A percentile compares a stretch with the other conserved stretches of the same genome.
Conservation (phyloP, 2,797 vertebrate genomes). For the Echiichthys vipera region DNA sequence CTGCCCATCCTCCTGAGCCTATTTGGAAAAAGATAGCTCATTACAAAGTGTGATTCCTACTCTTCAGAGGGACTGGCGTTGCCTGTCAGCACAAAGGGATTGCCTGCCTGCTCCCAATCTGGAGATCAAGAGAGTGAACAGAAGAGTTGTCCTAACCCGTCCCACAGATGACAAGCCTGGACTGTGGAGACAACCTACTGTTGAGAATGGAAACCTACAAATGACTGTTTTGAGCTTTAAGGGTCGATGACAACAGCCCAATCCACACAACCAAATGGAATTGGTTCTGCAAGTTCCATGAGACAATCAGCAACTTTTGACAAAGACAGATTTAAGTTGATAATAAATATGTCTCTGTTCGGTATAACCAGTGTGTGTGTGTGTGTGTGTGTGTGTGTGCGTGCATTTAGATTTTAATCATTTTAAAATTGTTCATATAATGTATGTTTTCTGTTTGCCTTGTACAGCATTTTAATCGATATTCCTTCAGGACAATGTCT, state of each 20-base stretch:
- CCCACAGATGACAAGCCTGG: constrained; percentile 23
- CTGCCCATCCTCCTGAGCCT: constrained; percentile 31
- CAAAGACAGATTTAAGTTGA: neutral
- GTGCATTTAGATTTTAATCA: no score
- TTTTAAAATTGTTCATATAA: no score
- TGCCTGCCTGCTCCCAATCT: constrained; percentile 64
- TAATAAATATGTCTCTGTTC: no score
- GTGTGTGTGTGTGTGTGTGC: no score
- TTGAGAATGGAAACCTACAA: constrained; percentile 8
- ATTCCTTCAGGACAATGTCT: no score
- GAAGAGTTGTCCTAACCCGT: constrained; percentile 34
- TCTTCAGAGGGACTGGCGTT: constrained; percentile 55
- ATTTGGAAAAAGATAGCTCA: constrained; percentile 53
- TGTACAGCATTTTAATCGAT: no score
- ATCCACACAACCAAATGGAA: neutral
- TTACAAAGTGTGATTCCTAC: constrained; percentile 74
- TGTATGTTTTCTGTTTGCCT: no score
- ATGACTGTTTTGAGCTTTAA: constrained; percentile 1
- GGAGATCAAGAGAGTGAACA: constrained; percentile 64
- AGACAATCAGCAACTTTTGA: no score
- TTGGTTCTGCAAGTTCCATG: neutral
- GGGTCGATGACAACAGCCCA: neutral
- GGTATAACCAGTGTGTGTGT: no score
- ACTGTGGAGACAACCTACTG: constrained; percentile 2
- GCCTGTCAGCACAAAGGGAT: constrained; percentile 70